Percentiles rank a stretch among this genome's conserved stretches.
These are phyloP conservation scores for Temnothorax nylanderi DNA, from an alignment of 1,140 invertebrate genomes.

Conservation along the genomic window DNA sequence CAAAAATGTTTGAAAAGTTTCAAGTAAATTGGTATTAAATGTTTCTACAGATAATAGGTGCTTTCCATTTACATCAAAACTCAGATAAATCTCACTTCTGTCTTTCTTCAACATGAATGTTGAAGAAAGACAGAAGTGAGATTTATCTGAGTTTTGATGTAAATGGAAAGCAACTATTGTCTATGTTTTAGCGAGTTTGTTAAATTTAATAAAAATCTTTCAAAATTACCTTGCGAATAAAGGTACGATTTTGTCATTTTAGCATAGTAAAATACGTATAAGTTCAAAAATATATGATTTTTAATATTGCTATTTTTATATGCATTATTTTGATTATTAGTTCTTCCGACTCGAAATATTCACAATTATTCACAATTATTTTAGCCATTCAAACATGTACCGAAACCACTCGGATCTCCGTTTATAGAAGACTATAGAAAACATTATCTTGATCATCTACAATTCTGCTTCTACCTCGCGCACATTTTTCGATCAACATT, in stretches of 20 bases:
- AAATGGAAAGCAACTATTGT: no score
- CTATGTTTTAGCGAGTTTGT: background rate
- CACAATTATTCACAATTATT: background rate
- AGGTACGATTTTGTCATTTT: background rate
- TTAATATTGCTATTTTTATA: background rate
- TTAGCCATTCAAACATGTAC: background rate
- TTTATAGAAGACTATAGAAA: background rate
- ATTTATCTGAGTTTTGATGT: no score
- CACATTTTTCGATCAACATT: no score
- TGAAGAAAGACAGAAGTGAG: no score
- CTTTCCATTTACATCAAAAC: no score
- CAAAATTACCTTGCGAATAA: background rate
- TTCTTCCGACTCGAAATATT: background rate
- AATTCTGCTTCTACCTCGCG: background rate
- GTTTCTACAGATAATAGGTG: background rate
- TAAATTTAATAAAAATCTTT: background rate
- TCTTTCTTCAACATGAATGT: no score
- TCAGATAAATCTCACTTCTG: no score
- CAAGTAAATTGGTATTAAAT: background rate
- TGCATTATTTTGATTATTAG: background rate
- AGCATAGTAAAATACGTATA: no score
- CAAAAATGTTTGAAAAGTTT: no score
- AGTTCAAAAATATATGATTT: background rate
- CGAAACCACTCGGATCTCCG: background rate
- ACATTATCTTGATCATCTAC: background rate